Evolutionary conservation across 30 jellyfish, hydroid and myxozoan genomes (phyloP).

Genomic region (Cassiopea xamachana): DNA sequence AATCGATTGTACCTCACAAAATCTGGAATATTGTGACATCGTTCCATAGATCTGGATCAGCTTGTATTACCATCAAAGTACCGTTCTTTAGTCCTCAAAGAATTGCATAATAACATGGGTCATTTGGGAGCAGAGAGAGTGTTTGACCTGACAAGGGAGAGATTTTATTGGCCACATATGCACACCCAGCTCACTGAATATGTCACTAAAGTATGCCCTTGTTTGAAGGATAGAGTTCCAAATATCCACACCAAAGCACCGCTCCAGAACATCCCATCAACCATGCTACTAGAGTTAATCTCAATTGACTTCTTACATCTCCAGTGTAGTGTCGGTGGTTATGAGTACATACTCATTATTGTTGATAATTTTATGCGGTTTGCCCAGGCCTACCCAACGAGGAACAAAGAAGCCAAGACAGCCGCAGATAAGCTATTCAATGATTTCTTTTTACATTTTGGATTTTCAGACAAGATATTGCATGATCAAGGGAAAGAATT

Average conservation of each 20-base stretch:
- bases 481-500: conserved; percentile 51
- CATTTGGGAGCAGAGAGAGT: conserved; percentile 64
- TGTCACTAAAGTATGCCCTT: conserved; percentile 31
- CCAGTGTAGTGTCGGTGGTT: conserved; percentile 23
- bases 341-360: conserved; percentile 33
- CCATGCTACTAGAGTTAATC: conserved; percentile 48
- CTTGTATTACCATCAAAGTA: conserved; percentile 21
- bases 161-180: conserved; percentile 70
- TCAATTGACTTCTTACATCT: conserved; percentile 40
- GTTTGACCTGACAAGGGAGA: conserved; percentile 17
- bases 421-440: neutral
- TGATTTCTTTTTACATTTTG: conserved; percentile 30
- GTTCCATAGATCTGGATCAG: conserved; percentile 18
- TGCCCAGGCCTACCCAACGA: conserved; percentile 52
- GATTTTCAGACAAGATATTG: conserved; percentile 15
- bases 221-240: conserved; percentile 42
- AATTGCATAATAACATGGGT: conserved; percentile 51
- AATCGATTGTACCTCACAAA: conserved; percentile 4
- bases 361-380: conserved; percentile 46
- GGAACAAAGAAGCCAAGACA: conserved; percentile 8
- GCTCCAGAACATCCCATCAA: conserved; percentile 46
- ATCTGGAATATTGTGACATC: conserved; percentile 4
- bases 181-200: conserved; percentile 6
- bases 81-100: conserved; percentile 8
- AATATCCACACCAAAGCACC: conserved; percentile 37